These are phyloP conservation scores for Nycticebus coucang DNA, from an alignment of 2,113 vertebrate species.

Conservation along the genomic window DNA sequence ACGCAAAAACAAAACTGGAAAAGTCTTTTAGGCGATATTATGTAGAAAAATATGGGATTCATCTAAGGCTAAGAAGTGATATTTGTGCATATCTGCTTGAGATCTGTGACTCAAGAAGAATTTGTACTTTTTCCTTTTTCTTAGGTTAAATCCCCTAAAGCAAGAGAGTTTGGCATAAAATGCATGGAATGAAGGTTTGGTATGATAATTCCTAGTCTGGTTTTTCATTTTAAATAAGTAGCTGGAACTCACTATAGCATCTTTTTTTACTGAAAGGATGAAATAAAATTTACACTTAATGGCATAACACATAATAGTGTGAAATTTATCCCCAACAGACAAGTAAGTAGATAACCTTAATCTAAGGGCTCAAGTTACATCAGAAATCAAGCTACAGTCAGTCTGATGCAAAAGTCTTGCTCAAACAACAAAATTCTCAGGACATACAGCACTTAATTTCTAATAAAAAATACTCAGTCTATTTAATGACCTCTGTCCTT, in stretches of 20 bases:
- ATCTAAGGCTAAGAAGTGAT: neutral
- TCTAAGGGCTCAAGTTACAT: slow-evolving; percentile 36
- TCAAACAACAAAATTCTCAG: neutral
- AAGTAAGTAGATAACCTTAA: slow-evolving; percentile 27
- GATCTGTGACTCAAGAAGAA: neutral
- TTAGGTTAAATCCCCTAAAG: neutral
- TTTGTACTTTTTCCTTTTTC: neutral
- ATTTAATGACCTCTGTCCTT: neutral
- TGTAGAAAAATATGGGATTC: neutral
- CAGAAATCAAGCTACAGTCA: neutral
- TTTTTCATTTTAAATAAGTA: slow-evolving; percentile 21
- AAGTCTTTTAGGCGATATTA: neutral
- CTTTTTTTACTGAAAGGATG: slow-evolving; percentile 30
- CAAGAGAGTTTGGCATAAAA: neutral
- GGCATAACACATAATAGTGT: neutral
- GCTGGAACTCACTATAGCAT: neutral
- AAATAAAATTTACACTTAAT: slow-evolving; percentile 67
- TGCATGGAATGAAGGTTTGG: neutral
- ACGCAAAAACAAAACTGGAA: neutral
- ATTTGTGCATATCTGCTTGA: neutral
- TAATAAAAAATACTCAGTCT: neutral
- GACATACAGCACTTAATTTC: neutral
- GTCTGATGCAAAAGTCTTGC: neutral
- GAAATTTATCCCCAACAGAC: slow-evolving; percentile 71
- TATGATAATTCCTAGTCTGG: neutral